A percentile compares a stretch with the other conserved stretches of the same genome.
Evolutionary conservation across 2,113 vertebrate genomes (phyloP).

Genomic region (Poeciliopsis retropinna): DNA sequence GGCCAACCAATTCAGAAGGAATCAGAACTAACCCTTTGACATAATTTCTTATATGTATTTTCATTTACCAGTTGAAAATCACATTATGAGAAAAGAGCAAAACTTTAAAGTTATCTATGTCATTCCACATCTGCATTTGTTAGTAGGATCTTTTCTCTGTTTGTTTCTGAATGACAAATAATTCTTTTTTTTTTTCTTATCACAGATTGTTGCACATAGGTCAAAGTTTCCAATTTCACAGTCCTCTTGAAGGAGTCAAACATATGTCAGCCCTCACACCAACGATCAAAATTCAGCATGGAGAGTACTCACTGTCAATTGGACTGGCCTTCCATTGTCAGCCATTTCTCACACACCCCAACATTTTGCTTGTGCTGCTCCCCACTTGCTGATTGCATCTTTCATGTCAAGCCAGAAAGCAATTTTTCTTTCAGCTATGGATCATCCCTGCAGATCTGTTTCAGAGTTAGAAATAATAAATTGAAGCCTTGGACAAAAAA

Average conservation of each 20-base stretch:
- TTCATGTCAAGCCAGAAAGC: conserved; percentile 51
- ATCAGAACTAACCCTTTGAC: too few relatives aligned
- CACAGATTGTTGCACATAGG: conserved; percentile 12
- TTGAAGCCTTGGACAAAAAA: conserved; percentile 37
- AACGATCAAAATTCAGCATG: conserved; percentile 18
- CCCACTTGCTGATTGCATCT: conserved; percentile 32
- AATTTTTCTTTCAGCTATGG: conserved; percentile 53
- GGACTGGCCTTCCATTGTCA: conserved; percentile 49
- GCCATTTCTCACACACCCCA: conserved; percentile 51
- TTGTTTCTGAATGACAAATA: conserved; percentile 50
- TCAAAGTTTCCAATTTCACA: conserved; percentile 9
- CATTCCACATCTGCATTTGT: conserved; percentile 32
- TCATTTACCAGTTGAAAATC: too few relatives aligned
- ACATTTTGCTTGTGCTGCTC: conserved; percentile 51
- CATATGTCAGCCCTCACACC: conserved; percentile 23
- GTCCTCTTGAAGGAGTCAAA: background rate
- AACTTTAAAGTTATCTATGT: background rate
- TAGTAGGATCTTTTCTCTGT: conserved; percentile 21
- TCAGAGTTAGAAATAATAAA: conserved; percentile 56
- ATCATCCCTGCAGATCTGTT: conserved; percentile 57
- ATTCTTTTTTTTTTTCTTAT: conserved; percentile 15
- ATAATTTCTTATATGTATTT: too few relatives aligned
- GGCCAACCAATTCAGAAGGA: too few relatives aligned
- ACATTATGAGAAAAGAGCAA: too few relatives aligned
- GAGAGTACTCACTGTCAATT: conserved; percentile 48